These are phyloP conservation scores for Spatulosminthurus flaviceps DNA, from an alignment of 2,888 invertebrate species.

Conservation along the genomic window DNA sequence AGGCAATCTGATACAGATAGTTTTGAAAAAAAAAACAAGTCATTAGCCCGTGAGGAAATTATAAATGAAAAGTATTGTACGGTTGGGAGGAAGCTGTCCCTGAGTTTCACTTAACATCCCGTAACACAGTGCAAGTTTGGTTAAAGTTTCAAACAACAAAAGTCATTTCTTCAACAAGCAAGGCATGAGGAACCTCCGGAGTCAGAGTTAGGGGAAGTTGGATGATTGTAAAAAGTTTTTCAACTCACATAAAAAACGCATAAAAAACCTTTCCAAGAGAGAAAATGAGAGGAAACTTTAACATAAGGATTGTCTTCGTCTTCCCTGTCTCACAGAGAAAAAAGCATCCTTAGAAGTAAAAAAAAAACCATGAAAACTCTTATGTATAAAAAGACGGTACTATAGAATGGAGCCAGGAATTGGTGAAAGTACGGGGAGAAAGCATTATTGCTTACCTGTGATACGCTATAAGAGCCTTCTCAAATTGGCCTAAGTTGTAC, in stretches of 20 bases:
- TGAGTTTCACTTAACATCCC: constrained; percentile 4
- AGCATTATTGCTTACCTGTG: constrained; percentile 47
- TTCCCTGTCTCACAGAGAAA: no score
- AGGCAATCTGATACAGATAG: no score
- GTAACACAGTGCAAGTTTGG: constrained; percentile 18
- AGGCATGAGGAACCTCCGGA: constrained; percentile 2
- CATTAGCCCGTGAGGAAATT: no score
- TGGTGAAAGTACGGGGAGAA: neutral
- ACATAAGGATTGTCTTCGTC: no score
- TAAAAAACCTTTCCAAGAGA: no score
- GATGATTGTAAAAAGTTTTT: no score
- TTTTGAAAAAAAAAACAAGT: no score
- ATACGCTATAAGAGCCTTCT: constrained; percentile 62
- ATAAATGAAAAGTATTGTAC: no score
- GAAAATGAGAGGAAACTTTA: no score
- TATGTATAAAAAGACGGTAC: neutral
- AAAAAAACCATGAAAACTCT: neutral
- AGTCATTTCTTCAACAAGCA: neutral
- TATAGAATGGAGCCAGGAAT: neutral
- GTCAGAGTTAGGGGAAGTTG: neutral
- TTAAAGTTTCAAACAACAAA: constrained; percentile 12
- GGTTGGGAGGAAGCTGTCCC: neutral
- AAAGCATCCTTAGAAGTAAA: neutral
- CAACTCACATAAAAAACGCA: no score
- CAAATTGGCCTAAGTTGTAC: constrained; percentile 63